Evolutionary conservation across 2,797 vertebrate genomes (phyloP), one percentile per base, ranked within the genome.

Genomic region (Sebastiscus tertius): DNA sequence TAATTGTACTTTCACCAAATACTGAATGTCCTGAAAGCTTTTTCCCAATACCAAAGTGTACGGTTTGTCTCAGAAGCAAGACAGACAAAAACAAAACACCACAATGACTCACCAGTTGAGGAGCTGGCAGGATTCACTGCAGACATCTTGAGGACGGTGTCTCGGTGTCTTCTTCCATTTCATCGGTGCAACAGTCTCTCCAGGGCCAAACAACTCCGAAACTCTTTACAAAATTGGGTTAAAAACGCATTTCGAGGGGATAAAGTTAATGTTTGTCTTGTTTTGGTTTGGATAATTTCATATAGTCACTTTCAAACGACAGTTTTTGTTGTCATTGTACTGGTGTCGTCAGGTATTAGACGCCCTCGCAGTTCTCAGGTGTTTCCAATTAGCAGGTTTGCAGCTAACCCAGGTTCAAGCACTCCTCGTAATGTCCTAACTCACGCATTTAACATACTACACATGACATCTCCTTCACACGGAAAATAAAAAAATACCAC

Each of bases 301-400:
- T 8, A 1, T 8, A 6, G 3, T 18, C 9, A 29, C 9, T 27
- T 62, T 26, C 0, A 34, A 62, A 36, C 0, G 29, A 10, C 22
- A 14, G 2, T 16, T 11, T 8, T 5, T 1, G 27, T 5, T 26
- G 34, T 24, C 13, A 2, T n/a, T 26, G 22, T 16, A 22, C 2
- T 4, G 20, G n/a, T 5, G 13, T 14, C 3, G 3, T 16, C 5
- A 1, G 18, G 16, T 4, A 14, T 5, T 36, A 4, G 2, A 6
- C 2, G 0, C 7, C 39, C 11, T 7, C 7, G 8, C 14, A 2
- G 5, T 54, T 14, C 8, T 8, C 72, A 54, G 79, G 31, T 76
- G 73, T 55, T 60, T 4, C 34, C 18, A 65, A 81, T 72, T 61
- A 54, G 39, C 52, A 2, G 29, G 2, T 2, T 1, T 2, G 24